These are phyloP conservation scores for Corynorhinus townsendii DNA, from an alignment of 2,113 vertebrate species.

Conservation along the genomic window DNA sequence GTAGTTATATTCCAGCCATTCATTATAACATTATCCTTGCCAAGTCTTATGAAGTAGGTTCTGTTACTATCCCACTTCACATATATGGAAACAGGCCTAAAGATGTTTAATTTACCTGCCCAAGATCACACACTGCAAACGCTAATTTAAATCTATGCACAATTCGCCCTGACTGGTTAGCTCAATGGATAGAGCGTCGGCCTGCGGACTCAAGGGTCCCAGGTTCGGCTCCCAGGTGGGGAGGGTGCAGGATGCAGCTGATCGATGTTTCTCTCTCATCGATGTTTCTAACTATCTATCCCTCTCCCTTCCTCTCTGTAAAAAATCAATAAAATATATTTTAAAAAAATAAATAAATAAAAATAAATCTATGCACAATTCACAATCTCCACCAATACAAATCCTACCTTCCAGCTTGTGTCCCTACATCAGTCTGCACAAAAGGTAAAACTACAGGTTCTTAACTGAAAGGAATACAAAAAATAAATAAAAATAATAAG, in stretches of 20 bases:
- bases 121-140: not conserved
- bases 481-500: not conserved
- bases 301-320: too few species aligned
- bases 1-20: not conserved
- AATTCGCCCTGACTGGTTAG: too few species aligned
- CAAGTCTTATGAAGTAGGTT: not conserved
- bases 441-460: not conserved
- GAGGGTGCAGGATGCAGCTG: too few species aligned
- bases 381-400: not conserved
- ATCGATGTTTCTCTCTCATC: too few species aligned
- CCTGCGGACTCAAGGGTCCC: too few species aligned
- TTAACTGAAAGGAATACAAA: not conserved
- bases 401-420: not conserved
- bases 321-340: too few species aligned
- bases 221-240: too few species aligned
- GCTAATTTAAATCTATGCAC: not conserved
- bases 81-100: too few species aligned
- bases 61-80: not conserved
- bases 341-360: too few species aligned
- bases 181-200: too few species aligned
- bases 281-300: too few species aligned
- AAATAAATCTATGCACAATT: not conserved
- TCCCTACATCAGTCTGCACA: not conserved
- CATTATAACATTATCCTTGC: not conserved
- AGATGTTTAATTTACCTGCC: too few species aligned